Evolutionary conservation across 1,140 invertebrate species (phyloP).

Genomic region (Tachypleus tridentatus): DNA sequence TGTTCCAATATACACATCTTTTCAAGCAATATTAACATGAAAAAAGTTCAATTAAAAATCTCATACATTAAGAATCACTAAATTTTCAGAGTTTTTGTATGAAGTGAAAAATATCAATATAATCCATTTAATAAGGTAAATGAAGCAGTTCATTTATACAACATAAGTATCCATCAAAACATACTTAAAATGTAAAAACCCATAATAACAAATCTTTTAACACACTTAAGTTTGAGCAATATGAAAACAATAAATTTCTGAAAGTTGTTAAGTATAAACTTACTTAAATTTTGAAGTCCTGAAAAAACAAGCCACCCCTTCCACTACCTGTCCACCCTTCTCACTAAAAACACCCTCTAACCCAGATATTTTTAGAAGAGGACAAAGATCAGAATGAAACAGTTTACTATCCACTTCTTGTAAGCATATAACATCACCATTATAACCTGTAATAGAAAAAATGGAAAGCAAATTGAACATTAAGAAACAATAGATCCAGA

Average conservation of each 20-base stretch:
- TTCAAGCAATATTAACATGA: too few relatives aligned
- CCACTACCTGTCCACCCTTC: constrained; percentile 58
- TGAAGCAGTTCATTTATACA: not conserved
- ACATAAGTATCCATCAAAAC: not conserved
- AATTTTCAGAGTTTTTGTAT: too few relatives aligned
- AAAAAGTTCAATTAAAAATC: too few relatives aligned
- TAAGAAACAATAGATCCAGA: too few relatives aligned
- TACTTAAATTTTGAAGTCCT: constrained; percentile 32
- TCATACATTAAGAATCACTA: too few relatives aligned
- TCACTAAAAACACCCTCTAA: constrained; percentile 48
- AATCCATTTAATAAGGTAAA: too few relatives aligned
- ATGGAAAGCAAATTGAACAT: not conserved
- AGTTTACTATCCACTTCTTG: constrained; percentile 83
- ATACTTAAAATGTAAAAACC: not conserved
- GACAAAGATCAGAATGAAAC: constrained; percentile 55
- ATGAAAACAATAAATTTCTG: too few relatives aligned
- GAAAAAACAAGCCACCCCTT: constrained; percentile 71
- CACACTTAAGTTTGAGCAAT: too few relatives aligned
- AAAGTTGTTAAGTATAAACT: too few relatives aligned
- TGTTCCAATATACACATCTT: too few relatives aligned
- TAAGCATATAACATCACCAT: constrained; percentile 76
- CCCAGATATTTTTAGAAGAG: constrained; percentile 43
- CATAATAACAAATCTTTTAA: too few relatives aligned
- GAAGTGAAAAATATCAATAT: too few relatives aligned
- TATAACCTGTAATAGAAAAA: constrained; percentile 51